phyloP scores from a whole-genome alignment of 2,888 invertebrate species.

The Subacronicta megacephala region DNA sequence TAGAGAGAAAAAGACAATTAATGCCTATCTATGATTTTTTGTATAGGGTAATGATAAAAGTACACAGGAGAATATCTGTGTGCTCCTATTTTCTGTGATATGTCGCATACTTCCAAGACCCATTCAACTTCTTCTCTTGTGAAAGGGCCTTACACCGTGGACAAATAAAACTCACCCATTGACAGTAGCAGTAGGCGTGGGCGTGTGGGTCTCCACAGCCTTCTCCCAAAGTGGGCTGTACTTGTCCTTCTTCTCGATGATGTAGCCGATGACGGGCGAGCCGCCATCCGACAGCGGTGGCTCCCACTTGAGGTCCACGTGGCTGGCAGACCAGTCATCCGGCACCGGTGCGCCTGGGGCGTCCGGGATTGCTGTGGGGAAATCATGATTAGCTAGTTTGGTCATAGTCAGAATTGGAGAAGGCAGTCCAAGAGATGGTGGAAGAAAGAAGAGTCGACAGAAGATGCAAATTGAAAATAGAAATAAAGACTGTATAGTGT shows the following conservation, averaged over 20 bases:
- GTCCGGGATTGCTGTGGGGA: slow-evolving; percentile 92
- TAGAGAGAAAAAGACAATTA: no score
- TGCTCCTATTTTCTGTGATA: no score
- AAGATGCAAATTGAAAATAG: no score
- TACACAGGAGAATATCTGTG: no score
- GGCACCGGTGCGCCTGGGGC: slow-evolving; percentile 97
- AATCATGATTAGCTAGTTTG: neutral
- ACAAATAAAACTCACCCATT: slow-evolving; percentile 89
- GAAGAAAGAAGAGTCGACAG: no score
- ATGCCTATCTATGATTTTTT: no score
- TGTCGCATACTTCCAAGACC: no score
- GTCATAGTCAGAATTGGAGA: no score
- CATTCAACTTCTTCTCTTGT: neutral
- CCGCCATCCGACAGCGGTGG: slow-evolving; percentile 97
- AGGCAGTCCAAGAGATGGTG: no score
- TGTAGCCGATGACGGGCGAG: slow-evolving; percentile 97
- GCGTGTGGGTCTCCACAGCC: slow-evolving; percentile 94
- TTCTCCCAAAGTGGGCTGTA: slow-evolving; percentile 98
- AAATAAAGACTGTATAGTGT: no score
- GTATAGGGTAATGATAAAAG: no score
- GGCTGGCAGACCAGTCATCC: slow-evolving; percentile 97
- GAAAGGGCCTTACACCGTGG: neutral
- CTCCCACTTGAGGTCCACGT: slow-evolving; percentile 97
- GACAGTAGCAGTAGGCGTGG: slow-evolving; percentile 94
- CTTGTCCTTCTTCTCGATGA: slow-evolving; percentile 97